These are phyloP conservation scores for Prionace glauca DNA, from an alignment of 2,797 vertebrate species.

Conservation along the genomic window DNA sequence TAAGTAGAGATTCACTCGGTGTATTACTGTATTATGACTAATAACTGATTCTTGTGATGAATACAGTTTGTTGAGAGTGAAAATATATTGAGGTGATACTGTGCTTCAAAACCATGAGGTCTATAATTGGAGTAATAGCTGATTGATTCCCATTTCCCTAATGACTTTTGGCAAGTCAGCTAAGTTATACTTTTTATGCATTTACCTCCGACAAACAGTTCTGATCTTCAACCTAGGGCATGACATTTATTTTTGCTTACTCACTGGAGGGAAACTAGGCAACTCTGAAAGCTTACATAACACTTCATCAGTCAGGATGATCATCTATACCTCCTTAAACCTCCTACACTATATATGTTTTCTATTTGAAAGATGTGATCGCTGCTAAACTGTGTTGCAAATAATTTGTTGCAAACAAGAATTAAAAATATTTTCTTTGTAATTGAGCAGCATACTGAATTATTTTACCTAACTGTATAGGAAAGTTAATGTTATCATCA, in stretches of 20 bases:
- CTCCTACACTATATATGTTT: background rate
- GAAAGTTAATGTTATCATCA: background rate
- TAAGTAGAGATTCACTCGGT: background rate
- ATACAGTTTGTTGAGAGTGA: background rate
- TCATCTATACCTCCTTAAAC: background rate
- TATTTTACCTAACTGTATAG: background rate
- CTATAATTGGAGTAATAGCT: background rate
- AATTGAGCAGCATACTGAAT: background rate
- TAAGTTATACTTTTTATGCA: background rate
- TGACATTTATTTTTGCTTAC: background rate
- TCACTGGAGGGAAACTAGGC: background rate
- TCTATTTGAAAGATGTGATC: background rate
- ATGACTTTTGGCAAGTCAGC: background rate
- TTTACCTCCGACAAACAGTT: background rate
- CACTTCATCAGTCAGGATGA: background rate
- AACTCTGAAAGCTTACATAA: background rate
- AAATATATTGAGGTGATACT: background rate
- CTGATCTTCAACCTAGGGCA: background rate
- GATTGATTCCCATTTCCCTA: background rate
- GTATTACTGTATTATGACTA: background rate
- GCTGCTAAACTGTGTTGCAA: background rate
- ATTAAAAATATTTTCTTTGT: background rate
- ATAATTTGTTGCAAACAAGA: background rate
- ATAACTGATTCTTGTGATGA: background rate
- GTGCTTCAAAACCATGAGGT: background rate